These are phyloP conservation scores for Tokudaia tokunoshimensis DNA, from an alignment of 2,797 vertebrate genomes.

Conservation along the genomic window DNA sequence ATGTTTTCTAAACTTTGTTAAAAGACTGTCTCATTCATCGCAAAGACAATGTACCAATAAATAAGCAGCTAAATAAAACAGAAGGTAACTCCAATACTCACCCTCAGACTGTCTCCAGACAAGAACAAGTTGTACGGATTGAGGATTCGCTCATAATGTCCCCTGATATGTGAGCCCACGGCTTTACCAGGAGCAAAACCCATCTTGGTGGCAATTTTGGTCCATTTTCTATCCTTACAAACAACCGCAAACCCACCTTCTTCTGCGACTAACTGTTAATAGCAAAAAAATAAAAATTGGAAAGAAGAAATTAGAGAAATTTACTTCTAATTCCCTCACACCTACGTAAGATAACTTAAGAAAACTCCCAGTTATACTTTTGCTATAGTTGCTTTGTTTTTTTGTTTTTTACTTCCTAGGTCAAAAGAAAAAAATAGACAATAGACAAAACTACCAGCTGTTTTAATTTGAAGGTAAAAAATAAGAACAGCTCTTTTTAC, in stretches of 20 bases:
- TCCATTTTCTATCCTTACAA: conserved; percentile 98
- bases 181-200: conserved; percentile 98
- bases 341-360: not conserved
- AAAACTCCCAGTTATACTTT: not conserved
- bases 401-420: not conserved
- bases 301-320: conserved; percentile 20
- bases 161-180: conserved; percentile 96
- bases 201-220: conserved; percentile 97
- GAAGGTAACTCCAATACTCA: conserved; percentile 84
- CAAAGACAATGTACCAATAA: not conserved
- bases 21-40: not conserved
- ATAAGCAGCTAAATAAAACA: not conserved
- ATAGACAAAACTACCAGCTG: not conserved
- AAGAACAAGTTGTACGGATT: conserved; percentile 98
- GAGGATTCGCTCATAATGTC: conserved; percentile 97
- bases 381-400: not conserved
- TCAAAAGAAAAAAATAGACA: conserved; percentile 8
- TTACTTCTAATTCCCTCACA: not conserved
- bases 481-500: not conserved
- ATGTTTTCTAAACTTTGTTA: not conserved
- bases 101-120: conserved; percentile 94
- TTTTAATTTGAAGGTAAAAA: conserved; percentile 53
- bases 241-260: conserved; percentile 97
- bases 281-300: conserved; percentile 55
- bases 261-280: conserved; percentile 95